Conservation (phyloP, 2,888 invertebrate species). For the Drosophila fungiperda region DNA sequence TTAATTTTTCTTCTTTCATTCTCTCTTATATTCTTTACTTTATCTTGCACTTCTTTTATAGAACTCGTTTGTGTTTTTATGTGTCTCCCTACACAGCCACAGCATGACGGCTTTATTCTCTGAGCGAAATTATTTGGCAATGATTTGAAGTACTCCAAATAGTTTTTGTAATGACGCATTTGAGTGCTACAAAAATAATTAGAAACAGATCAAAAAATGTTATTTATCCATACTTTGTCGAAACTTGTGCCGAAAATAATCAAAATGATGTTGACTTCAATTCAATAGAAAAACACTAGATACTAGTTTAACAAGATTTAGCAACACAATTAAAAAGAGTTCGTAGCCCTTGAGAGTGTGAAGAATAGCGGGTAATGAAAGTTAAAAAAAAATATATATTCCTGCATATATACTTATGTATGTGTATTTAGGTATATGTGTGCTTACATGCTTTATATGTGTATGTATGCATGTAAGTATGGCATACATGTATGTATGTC, state of each 20-base stretch:
- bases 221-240: neutral
- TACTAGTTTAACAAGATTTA: constrained; percentile 5
- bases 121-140: constrained; percentile 35
- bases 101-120: constrained; percentile 22
- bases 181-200: neutral
- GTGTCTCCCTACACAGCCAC: neutral
- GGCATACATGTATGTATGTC: constrained; percentile 1
- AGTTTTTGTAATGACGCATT: constrained; percentile 27
- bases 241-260: constrained; percentile 21
- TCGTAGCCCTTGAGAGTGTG: constrained; percentile 14
- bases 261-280: constrained; percentile 8
- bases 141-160: constrained; percentile 8
- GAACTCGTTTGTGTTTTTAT: constrained; percentile 40
- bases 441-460: neutral
- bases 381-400: constrained; percentile 6
- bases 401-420: neutral
- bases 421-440: neutral
- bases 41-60: constrained; percentile 6
- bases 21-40: constrained; percentile 10
- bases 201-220: neutral
- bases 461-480: neutral
- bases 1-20: constrained; percentile 2
- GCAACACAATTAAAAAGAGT: constrained; percentile 11
- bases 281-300: constrained; percentile 17
- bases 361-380: constrained; percentile 22